Evolutionary conservation across 2,113 vertebrate genomes (phyloP).

Genomic region (Romanogobio albipinnatus): DNA sequence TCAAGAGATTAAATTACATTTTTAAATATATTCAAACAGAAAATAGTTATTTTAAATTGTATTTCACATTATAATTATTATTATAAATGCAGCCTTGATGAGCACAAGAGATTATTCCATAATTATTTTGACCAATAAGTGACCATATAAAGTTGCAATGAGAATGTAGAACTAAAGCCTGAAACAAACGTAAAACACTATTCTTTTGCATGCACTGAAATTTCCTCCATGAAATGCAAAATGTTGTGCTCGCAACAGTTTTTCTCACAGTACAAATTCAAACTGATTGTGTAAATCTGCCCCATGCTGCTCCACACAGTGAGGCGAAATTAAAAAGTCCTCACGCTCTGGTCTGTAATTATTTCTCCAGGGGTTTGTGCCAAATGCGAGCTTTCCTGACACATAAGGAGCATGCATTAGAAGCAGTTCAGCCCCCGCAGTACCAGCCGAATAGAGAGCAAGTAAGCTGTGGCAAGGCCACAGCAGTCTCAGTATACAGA

Average conservation of each 20-base stretch:
- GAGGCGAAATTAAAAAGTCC: slow-evolving; percentile 8
- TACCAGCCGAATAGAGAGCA: neutral
- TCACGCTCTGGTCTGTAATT: slow-evolving; percentile 7
- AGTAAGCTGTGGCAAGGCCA: neutral
- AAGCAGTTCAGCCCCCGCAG: slow-evolving; percentile 10
- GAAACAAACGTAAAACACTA: neutral
- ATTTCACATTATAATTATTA: too few species aligned
- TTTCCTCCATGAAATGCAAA: neutral
- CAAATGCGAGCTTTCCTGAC: neutral
- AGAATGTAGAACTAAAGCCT: neutral
- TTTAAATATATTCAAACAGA: neutral
- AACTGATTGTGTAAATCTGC: slow-evolving; percentile 25
- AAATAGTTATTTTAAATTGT: neutral
- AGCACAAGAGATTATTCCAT: neutral
- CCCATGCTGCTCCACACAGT: neutral
- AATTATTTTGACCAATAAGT: neutral
- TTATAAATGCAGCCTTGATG: neutral
- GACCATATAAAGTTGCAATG: neutral
- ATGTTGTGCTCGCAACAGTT: neutral
- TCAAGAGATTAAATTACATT: neutral
- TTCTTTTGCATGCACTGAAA: neutral
- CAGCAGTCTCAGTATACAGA: neutral
- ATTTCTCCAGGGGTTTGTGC: slow-evolving; percentile 28
- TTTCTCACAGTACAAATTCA: slow-evolving; percentile 1
- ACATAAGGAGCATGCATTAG: slow-evolving; percentile 11